phyloP scores from a whole-genome alignment of 2,113 vertebrate species.

The Cervus canadensis region DNA sequence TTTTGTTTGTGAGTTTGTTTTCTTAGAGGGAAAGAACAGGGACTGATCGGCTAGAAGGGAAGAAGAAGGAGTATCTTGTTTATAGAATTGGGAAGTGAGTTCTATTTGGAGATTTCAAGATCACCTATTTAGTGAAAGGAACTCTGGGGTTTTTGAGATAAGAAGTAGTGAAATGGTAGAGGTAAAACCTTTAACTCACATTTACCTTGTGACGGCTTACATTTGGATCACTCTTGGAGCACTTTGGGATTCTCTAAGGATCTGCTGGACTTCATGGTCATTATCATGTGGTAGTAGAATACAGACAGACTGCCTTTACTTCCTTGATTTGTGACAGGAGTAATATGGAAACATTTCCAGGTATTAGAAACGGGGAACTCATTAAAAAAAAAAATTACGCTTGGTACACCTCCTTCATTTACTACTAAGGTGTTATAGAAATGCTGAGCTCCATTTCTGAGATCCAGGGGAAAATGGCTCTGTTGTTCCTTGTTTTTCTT shows the following conservation, averaged over 20 bases:
- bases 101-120: background rate
- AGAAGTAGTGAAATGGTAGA: background rate
- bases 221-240: background rate
- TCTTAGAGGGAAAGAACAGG: background rate
- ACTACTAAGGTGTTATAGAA: background rate
- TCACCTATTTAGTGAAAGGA: background rate
- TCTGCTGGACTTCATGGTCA: background rate
- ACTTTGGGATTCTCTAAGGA: background rate
- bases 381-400: background rate
- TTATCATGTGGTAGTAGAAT: background rate
- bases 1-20: background rate
- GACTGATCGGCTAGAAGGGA: background rate
- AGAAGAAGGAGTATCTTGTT: background rate
- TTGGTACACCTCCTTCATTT: background rate
- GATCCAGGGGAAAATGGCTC: background rate
- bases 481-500: background rate
- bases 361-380: background rate
- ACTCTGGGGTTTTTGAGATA: background rate
- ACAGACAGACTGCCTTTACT: background rate
- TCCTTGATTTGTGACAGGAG: background rate
- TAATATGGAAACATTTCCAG: background rate
- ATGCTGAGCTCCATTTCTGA: background rate
- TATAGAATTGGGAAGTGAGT: background rate
- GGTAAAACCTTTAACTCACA: background rate
- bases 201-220: background rate